Evolutionary conservation across 1,140 invertebrate genomes (phyloP), one percentile per base, ranked within the genome.

Genomic region (Onthophagus taurus): DNA sequence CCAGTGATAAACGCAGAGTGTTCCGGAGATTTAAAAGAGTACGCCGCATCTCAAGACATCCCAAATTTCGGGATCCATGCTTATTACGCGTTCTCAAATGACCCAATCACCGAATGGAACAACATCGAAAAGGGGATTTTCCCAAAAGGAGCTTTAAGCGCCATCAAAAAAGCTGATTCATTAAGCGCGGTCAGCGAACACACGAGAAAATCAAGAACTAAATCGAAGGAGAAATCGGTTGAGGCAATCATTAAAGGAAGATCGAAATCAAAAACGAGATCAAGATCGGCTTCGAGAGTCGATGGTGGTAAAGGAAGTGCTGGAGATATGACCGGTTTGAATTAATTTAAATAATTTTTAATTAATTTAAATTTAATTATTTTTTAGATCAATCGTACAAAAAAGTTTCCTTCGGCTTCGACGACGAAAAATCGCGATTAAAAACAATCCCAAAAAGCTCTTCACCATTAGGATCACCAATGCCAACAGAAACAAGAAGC

Each of bases 61-160:
- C 63, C 63, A 14, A 56, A 65, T 41, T 67, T 67, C 41, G 64
- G 65, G 2, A 52, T 61, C 13, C 65, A 67, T 26, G 60, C 52
- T 7, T 67, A 59, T 45, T 66, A 64, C 35, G 65, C 65, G 4
- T 50, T 65, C 11, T 67, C 65, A 7, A 61, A 51, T n/a, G 55
- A 64, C 39, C 61, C 63, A 3, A 36, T 67, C 8, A 46, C 47
- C n/a, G 52, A 47, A 6, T 67, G 64, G 63, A 49, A 60, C 16
- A 49, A 54, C 18, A 24, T 54, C 4, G 54, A 63, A n/a, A 49
- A 50, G 41, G 60, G 51, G n/a, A 41, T 61, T 16, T 44, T 61
- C 12, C 58, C 60, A 2, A 60, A 56, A 58, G 49, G 55, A 55
- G 34, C 19, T 6, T 12, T 21, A 36, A 13, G n/a, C 6, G 6